These are phyloP conservation scores for Sebastes steindachneri DNA, from an alignment of 2,797 vertebrate genomes.

Conservation along the genomic window DNA sequence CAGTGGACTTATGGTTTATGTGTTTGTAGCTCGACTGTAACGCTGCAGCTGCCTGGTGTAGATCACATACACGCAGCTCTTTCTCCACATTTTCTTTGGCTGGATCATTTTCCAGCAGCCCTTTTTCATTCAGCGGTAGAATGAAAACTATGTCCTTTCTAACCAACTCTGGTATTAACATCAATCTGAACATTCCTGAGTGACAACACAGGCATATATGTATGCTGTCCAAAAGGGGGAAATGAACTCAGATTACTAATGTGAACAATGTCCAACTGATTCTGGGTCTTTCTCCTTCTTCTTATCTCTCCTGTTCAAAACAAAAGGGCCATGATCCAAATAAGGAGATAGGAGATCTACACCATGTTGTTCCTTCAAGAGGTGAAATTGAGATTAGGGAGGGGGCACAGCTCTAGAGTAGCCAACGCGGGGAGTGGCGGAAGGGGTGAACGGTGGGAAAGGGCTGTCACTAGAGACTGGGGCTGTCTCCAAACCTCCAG, in stretches of 20 bases:
- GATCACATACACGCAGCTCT: slow-evolving; percentile 52
- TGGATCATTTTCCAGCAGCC: slow-evolving; percentile 71
- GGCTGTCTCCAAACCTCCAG: slow-evolving; percentile 81
- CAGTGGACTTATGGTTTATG: slow-evolving; percentile 54
- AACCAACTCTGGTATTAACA: slow-evolving; percentile 80
- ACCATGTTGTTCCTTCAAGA: slow-evolving; percentile 79
- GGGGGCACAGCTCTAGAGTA: slow-evolving; percentile 53
- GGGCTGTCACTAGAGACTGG: slow-evolving; percentile 81
- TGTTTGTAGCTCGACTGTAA: slow-evolving; percentile 42
- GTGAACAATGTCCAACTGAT: slow-evolving; percentile 45
- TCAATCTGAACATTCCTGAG: slow-evolving; percentile 76
- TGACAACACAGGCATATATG: slow-evolving; percentile 57
- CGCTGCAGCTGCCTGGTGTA: slow-evolving; percentile 37
- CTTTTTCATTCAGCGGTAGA: slow-evolving; percentile 62
- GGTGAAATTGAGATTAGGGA: slow-evolving; percentile 74
- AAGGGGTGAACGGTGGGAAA: slow-evolving; percentile 67
- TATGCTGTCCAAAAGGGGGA: slow-evolving; percentile 51
- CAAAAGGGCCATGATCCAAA: slow-evolving; percentile 83
- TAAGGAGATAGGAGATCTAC: slow-evolving; percentile 84
- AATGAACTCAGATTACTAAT: slow-evolving; percentile 63
- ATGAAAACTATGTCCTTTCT: slow-evolving; percentile 72
- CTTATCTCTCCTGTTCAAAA: slow-evolving; percentile 55
- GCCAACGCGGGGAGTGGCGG: slow-evolving; percentile 63
- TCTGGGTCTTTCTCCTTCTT: slow-evolving; percentile 33
- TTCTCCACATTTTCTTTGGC: slow-evolving; percentile 70